Conservation (phyloP, 2,797 vertebrate genomes). For the Danio kyathit region DNA sequence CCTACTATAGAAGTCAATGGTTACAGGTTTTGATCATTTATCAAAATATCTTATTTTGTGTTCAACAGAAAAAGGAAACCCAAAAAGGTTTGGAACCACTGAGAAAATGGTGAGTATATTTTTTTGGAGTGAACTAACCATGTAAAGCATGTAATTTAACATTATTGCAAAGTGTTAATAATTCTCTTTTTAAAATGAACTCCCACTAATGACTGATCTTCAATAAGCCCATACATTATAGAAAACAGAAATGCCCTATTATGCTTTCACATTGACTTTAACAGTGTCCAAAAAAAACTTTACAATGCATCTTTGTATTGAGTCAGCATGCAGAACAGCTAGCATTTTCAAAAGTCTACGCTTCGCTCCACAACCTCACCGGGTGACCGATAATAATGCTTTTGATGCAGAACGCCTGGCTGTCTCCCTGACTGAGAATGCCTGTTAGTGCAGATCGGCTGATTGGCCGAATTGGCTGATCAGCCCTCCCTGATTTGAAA, state of each 20-base stretch:
- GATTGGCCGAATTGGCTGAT: conserved; percentile 52
- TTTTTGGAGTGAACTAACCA: no score
- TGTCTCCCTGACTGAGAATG: conserved; percentile 74
- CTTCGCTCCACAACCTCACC: conserved; percentile 42
- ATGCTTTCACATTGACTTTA: conserved; percentile 6
- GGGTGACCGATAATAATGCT: conserved; percentile 51
- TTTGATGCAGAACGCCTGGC: conserved; percentile 65
- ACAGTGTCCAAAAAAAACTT: neutral
- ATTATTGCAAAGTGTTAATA: no score
- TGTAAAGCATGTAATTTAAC: no score
- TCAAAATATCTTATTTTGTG: no score
- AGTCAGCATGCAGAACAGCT: conserved; percentile 50
- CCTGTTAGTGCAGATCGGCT: conserved; percentile 64
- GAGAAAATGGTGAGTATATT: no score
- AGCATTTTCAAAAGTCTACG: conserved; percentile 45
- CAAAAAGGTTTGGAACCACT: no score
- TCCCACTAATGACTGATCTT: neutral
- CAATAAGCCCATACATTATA: neutral
- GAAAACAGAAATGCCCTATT: conserved; percentile 5
- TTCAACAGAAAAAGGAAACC: no score
- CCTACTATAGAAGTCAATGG: no score
- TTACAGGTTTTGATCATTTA: no score
- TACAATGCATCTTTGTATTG: conserved; percentile 42
- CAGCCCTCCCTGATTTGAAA: conserved; percentile 63
- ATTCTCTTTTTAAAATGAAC: neutral